Evolutionary conservation across 92 coral and sea anemone species (phyloP), one percentile per base, ranked within the genome.

Genomic region (Chrysogorgia sp.): DNA sequence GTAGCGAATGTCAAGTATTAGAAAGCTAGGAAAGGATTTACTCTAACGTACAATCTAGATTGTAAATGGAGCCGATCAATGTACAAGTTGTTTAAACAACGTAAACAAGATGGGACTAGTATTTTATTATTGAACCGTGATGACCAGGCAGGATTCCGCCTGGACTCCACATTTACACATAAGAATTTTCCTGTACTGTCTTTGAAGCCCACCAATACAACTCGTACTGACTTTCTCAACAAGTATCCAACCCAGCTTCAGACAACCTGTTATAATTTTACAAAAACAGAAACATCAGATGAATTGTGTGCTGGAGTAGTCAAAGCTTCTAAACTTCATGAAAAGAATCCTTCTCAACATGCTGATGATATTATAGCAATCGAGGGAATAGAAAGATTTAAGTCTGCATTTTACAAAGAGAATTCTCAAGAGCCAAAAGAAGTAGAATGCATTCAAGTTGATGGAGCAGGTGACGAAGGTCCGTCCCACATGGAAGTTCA

Each of bases 161-260:
- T 76, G 7, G 83, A 83, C 52, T 83, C 87, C 67, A 83, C 83
- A 8, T 83, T 75, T 77, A 83, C 83, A 15, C 83, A 83, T 69
- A 76, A 83, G 78, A 83, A 26, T 60, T 60, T 49, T 23, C 78
- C 83, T 29, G 63, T 63, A 64, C 49, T 75, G 83, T 75, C 76
- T 1, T 67, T 76, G 61, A 83, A 56, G 20, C 83, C 83, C 17
- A 66, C 68, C 19, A 71, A 57, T 12, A 83, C 87, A 41, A 55
- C 83, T n/a, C 69, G 76, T 24, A 84, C 81, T 26, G 81, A 84
- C 74, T 78, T 84, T 35, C 14, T 71, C 35, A 84, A 84, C 65
- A 84, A 84, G 71, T 13, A 78, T 33, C n/a, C 79, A 3, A 75
- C 83, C 12, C 87, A 83, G 67, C 87, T 83, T 19, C 77, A 83